Conservation (phyloP, 2,888 invertebrate species). For the Pachydiplax longipennis region DNA sequence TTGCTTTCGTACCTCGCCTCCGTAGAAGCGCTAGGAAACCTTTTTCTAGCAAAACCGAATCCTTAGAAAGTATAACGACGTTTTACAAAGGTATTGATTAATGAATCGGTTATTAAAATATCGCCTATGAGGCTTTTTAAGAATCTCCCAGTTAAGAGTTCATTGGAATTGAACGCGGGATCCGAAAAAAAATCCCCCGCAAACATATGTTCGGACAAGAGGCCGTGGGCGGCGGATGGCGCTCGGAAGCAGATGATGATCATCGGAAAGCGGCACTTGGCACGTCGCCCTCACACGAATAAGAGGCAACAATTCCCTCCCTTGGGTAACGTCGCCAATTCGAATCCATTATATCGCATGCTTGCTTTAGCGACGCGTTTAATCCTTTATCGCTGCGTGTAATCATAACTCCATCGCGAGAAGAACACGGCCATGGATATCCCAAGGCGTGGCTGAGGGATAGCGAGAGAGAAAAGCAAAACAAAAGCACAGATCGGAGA, state of each 20-base stretch:
- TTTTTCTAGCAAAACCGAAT: too few species aligned
- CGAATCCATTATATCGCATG: background rate
- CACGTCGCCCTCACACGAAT: background rate
- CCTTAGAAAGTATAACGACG: too few species aligned
- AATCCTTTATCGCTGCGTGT: background rate
- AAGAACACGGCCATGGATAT: background rate
- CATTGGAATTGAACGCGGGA: too few species aligned
- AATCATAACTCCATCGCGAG: background rate
- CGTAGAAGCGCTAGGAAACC: too few species aligned
- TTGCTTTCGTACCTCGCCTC: too few species aligned
- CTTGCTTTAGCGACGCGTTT: background rate
- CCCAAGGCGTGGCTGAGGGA: background rate
- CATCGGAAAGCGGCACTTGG: background rate
- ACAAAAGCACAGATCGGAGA: background rate
- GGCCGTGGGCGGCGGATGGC: background rate
- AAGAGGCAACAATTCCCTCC: background rate
- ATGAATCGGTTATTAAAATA: too few species aligned
- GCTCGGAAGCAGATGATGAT: background rate
- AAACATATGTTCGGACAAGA: background rate
- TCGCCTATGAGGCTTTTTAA: too few species aligned
- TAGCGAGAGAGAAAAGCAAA: background rate
- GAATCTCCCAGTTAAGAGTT: too few species aligned
- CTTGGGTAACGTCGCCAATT: background rate
- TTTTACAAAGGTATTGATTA: too few species aligned
- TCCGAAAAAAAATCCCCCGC: background rate